Evolutionary conservation across 2,888 invertebrate species (phyloP), one percentile per base, ranked within the genome.

Genomic region (Drosophila anomalipes): DNA sequence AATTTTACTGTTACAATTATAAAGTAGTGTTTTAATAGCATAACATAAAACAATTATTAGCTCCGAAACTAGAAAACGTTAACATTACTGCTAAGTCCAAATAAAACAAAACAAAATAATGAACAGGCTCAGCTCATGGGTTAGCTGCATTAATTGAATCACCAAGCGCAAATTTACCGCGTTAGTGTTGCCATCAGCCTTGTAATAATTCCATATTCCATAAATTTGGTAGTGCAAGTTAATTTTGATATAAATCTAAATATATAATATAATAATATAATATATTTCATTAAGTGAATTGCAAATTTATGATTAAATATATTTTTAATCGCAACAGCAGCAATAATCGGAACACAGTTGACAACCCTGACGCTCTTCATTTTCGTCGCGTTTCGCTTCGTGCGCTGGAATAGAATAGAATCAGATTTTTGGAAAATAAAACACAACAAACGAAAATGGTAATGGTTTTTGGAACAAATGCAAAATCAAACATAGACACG

Each of bases 391-490:
- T 89, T 89, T 83, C 79, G 72, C 76, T 59, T 66, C 67, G 68
- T 53, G 66, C 68, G 59, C 80, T 80, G 88, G 74, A 88, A 87
- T 88, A 81, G 72, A 78, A 81, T 85, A 82, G 77, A 79, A 74
- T 66, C 77, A 68, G 79, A 79, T 80, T 73, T 79, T 79, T 86
- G 84, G 89, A 83, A 86, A 82, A 69, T 75, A 86, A 85, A 86
- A 83, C 85, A 89, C 78, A 86, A 86, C 89, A 89, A 82, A 82
- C 77, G 69, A 88, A 87, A 83, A 91, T 87, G 86, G 85, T 84
- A 80, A 81, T 74, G 75, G 77, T 65, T 72, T 71, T 73, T 79
- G 77, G 64, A 76, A 86, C 79, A 71, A 68, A 30, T 33, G 14
- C 52, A 78, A 66, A 51, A 70, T 49, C 47, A 59, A 65, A 56